Percentiles rank a stretch among this genome's conserved stretches.
phyloP scores from a whole-genome alignment of 2,797 vertebrate genomes.

The Gymnopithys bicolor region DNA sequence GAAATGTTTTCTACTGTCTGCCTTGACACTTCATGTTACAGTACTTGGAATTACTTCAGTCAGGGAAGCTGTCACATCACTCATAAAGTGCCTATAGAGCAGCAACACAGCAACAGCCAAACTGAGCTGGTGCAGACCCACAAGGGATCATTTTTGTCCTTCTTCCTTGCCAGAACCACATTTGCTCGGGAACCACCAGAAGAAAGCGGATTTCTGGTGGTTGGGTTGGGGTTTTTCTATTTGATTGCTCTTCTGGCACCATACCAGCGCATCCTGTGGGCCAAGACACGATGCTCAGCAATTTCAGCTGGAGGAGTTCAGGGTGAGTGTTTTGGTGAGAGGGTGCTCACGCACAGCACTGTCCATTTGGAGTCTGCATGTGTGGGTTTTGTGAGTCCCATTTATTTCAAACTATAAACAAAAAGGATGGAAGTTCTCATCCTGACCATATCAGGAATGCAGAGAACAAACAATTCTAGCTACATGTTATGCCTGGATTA shows the following conservation, averaged over 20 bases:
- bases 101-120: not conserved
- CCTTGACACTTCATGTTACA: conserved; percentile 71
- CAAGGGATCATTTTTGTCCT: not conserved
- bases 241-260: not conserved
- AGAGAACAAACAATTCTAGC: not conserved
- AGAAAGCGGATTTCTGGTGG: not conserved
- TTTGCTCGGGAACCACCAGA: not conserved
- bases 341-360: not conserved
- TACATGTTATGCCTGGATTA: not conserved
- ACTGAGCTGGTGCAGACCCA: not conserved
- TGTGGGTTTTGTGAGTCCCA: not conserved
- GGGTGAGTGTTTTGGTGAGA: not conserved
- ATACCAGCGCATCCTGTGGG: not conserved
- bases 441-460: not conserved
- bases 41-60: conserved; percentile 70
- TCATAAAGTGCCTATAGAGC: conserved; percentile 24
- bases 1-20: conserved; percentile 71
- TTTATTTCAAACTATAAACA: not conserved
- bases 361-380: not conserved
- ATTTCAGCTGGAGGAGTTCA: not conserved
- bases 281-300: not conserved
- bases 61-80: conserved; percentile 68
- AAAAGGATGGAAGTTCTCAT: not conserved
- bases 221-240: not conserved
- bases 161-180: not conserved